These are phyloP conservation scores for Ibidorhyncha struthersii DNA, from an alignment of 2,113 vertebrate species.

Conservation along the genomic window DNA sequence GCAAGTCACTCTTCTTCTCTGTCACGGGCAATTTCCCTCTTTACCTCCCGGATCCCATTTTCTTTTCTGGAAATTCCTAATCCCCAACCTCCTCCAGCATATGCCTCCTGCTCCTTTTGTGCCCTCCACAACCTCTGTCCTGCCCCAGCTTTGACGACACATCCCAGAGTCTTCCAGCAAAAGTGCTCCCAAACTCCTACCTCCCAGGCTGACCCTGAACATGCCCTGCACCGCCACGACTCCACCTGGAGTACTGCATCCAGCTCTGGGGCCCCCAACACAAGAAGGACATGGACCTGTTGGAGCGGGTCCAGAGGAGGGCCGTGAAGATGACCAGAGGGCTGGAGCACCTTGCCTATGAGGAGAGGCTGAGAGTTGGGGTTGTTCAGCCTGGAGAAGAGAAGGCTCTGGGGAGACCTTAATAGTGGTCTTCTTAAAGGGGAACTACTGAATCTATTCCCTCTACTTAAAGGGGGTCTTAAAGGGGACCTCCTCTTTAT, in stretches of 20 bases:
- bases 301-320: neutral
- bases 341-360: neutral
- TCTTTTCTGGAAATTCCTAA: neutral
- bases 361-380: neutral
- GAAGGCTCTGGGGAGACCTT: neutral
- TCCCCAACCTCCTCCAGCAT: fast-evolving
- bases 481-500: too few relatives aligned
- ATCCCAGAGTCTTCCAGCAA: neutral
- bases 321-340: neutral
- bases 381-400: neutral
- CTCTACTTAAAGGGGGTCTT: too few relatives aligned
- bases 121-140: neutral
- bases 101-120: fast-evolving
- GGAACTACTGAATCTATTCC: too few relatives aligned
- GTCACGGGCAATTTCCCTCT: neutral
- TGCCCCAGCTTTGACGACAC: neutral
- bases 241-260: neutral
- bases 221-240: fast-evolving
- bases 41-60: neutral
- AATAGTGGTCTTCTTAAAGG: neutral
- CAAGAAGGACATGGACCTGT: neutral
- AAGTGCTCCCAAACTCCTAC: fast-evolving
- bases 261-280: neutral
- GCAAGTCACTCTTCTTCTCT: neutral
- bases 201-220: fast-evolving